Conservation (phyloP, 2,113 vertebrate genomes). For the Pedetes capensis region DNA sequence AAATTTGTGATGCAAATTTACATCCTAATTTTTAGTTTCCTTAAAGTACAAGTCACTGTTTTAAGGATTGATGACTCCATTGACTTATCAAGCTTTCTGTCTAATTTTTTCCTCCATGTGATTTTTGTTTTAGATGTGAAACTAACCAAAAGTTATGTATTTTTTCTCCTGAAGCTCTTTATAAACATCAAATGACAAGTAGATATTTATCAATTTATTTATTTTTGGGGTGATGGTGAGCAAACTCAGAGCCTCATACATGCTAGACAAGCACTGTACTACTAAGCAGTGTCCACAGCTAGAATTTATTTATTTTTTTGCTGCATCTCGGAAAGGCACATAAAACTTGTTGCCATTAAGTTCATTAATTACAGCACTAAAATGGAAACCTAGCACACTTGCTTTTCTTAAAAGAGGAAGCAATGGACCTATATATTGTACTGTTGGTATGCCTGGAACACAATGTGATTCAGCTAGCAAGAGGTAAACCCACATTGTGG, state of each 20-base stretch:
- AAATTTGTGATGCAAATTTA: conserved; percentile 2
- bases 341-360: not conserved
- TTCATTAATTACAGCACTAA: conserved; percentile 20
- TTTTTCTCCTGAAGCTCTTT: not conserved
- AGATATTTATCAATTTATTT: not conserved
- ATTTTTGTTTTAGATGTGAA: conserved; percentile 8
- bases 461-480: not conserved
- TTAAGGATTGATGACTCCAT: not conserved
- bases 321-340: not conserved
- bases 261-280: not conserved
- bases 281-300: not conserved
- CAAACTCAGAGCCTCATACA: not conserved
- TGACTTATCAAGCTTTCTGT: not conserved
- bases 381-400: not conserved
- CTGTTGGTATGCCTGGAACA: not conserved
- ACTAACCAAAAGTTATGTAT: not conserved
- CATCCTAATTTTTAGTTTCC: not conserved
- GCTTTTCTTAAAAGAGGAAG: not conserved
- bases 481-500: not conserved
- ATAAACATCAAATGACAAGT: conserved; percentile 6
- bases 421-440: not conserved
- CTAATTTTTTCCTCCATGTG: conserved; percentile 3
- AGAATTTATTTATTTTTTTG: not conserved
- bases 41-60: not conserved
- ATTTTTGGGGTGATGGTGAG: not conserved